Evolutionary conservation across 1,140 invertebrate species (phyloP), one percentile per base, ranked within the genome.

Genomic region (Orchestia grillus): DNA sequence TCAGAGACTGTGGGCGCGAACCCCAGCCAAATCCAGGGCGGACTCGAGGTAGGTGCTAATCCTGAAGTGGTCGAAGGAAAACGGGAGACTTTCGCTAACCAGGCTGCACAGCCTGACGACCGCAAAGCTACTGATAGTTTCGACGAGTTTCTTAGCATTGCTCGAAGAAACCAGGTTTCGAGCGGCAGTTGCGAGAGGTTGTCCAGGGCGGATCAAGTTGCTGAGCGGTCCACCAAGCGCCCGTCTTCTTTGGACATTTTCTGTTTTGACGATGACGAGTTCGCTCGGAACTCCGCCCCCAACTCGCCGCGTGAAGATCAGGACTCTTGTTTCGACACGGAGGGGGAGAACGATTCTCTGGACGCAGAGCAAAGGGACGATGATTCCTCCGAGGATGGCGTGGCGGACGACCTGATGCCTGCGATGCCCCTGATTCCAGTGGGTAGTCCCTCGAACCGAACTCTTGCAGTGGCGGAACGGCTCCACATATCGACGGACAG

Each of bases 361-460:
- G 47, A 53, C 19, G 47, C 19, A 53, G 47, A 53, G 6, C 6
- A 53, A 53, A 15, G 47, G 4, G 90, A 44, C 28, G 92, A 44
- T 0, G 44, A 94, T 15, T 94, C 92, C 40, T 94, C 92, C 40
- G 92, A 94, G n/a, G 92, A 94, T 40, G 92, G 47, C 28, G 44
- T 94, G 36, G 43, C 6, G 0, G 92, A 47, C 23, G 92, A 94
- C 1, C 8, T 94, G 8, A 6, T 94, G 44, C 92, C 92, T 19
- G 92, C 44, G 6, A 94, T 94, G 92, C 92, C 92, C 41, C 44
- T 94, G 36, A 94, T 94, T 45, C 92, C 92, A 11, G 44, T 94
- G 6, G 92, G 92, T 40, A 94, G 92, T 47, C 92, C 92, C 6
- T 45, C 6, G 8, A 94, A 94, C 44, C 92, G 92, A 1, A 94